phyloP scores from a whole-genome alignment of 2,797 vertebrate genomes.

The Rhyacichthys aspro region DNA sequence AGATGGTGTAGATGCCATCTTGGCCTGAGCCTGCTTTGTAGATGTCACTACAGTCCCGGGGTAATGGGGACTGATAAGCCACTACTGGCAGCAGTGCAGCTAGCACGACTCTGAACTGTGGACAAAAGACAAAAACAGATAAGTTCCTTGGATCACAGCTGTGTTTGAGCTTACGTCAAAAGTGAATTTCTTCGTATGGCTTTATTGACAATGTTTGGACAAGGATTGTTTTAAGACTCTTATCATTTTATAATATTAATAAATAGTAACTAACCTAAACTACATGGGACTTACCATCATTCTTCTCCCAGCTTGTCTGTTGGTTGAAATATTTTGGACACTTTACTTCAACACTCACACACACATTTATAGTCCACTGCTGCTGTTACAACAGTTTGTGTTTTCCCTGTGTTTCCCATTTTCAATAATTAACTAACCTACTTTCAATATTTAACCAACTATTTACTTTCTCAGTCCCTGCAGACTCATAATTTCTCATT shows the following conservation, averaged over 20 bases:
- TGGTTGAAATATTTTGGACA: background rate
- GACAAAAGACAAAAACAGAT: background rate
- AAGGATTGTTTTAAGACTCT: no score
- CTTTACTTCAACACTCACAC: background rate
- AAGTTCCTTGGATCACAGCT: background rate
- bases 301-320: constrained; percentile 8
- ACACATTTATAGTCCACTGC: constrained; percentile 4
- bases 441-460: no score
- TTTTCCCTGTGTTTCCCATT: background rate
- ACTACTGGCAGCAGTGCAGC: constrained; percentile 38
- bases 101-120: constrained; percentile 37
- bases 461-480: no score
- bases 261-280: background rate
- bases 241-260: background rate
- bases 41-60: constrained; percentile 77
- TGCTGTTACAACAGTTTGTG: background rate
- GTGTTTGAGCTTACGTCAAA: background rate
- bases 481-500: no score
- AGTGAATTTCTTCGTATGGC: no score
- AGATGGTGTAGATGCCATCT: constrained; percentile 76
- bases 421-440: background rate
- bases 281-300: constrained; percentile 29
- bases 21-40: constrained; percentile 64
- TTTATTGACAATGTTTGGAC: no score
- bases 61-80: constrained; percentile 39